Conservation (phyloP, 2,113 vertebrate genomes). For the Sapayoa aenigma region DNA sequence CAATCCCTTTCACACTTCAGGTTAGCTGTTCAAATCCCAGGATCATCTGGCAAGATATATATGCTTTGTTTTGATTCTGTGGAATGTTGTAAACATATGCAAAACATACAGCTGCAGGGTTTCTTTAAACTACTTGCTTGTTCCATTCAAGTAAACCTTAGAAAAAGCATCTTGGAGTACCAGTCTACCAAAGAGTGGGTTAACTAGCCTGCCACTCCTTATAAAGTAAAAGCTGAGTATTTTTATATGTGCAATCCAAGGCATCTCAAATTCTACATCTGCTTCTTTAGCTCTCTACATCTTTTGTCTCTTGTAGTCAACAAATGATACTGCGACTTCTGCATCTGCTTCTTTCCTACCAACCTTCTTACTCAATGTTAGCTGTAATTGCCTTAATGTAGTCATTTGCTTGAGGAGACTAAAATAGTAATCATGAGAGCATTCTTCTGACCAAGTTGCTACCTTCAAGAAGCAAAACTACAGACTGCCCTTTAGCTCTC, state of each 20-base stretch:
- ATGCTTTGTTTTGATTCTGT: background rate
- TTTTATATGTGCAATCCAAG: background rate
- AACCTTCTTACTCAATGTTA: background rate
- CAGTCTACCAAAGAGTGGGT: background rate
- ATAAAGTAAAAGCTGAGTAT: slow-evolving; percentile 7
- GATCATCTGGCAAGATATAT: background rate
- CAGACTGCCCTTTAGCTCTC: background rate
- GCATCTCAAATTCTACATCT: background rate
- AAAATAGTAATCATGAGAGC: background rate
- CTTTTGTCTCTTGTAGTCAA: background rate
- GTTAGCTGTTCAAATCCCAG: background rate
- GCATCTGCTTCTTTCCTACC: background rate
- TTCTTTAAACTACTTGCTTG: background rate
- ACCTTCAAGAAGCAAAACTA: background rate
- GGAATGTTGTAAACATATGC: background rate
- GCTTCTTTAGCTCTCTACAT: background rate
- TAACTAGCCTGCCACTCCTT: background rate
- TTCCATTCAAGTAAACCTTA: background rate
- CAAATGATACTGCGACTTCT: background rate
- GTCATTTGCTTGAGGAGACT: background rate
- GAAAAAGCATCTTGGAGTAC: background rate
- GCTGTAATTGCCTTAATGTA: background rate
- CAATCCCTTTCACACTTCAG: background rate
- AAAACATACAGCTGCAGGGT: background rate
- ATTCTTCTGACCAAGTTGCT: background rate